Base-by-base conservation (phyloP, 1,140 invertebrate species). In the Tribolium madens region DNA sequence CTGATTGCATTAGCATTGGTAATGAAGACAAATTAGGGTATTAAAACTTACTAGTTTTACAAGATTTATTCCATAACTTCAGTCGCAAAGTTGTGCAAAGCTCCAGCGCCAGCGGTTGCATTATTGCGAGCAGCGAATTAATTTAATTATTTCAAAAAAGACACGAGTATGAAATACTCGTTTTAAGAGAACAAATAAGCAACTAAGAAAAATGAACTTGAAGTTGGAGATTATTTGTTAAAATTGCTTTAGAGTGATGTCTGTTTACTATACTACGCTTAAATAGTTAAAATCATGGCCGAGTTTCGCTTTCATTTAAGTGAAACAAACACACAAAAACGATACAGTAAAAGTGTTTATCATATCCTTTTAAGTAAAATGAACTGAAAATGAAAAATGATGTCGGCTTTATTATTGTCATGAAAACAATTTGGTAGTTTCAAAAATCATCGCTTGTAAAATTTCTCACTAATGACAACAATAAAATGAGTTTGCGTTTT, bases 21-120 rank as follows among this genome's bases (percentile, higher is more conserved):
- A 81, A 80, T 81, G 80, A 81, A 81, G 79, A 81, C 80, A 81
- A 81, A 81, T 80, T 79, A 76, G 52, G 73, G 75, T 76, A 80
- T 81, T 80, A 80, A 80, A 80, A 79, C 75, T 80, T 78, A 60
- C 53, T 81, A 81, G 79, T 81, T 80, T 75, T 76, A 18, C 21
- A 52, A 79, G 77, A 81, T 80, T 81, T 81, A 79, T 81, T 80
- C 75, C 73, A 79, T 79, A 79, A 76, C 69, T 47, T 71, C 76
- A 79, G 78, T 76, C 76, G 60, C 57, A 26, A 74, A 79, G 69
- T 79, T 18, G 12, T 48, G 14, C 47, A 48, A 48, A 31, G 26
- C 26, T 31, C n/a, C n/a, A n/a, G n/a, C n/a, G n/a, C 26, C 26
- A 31, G 26, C 26, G 26, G 26, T 31, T 31, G 26, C 26, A 31